phyloP scores from a whole-genome alignment of 2,888 invertebrate species.

The Carpatolechia fugitivella region DNA sequence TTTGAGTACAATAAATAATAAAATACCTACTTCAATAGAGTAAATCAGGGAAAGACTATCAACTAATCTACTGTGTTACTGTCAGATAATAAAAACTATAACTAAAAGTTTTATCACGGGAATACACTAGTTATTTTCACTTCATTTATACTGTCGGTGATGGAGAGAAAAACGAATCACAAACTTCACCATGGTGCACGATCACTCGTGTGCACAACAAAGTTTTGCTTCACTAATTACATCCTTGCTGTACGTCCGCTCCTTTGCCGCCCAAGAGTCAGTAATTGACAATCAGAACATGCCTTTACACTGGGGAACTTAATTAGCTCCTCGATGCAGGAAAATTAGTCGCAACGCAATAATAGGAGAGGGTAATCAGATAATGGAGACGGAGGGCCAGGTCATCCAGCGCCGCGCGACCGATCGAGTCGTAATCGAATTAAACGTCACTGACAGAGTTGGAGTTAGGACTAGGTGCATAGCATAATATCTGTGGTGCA shows the following conservation, averaged over 20 bases:
- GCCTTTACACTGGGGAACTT: slow-evolving; percentile 68
- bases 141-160: too few relatives aligned
- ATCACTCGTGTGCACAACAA: slow-evolving; percentile 27
- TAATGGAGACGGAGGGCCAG: slow-evolving; percentile 63
- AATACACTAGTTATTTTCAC: too few relatives aligned
- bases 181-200: not conserved
- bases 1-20: too few relatives aligned
- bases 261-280: slow-evolving; percentile 62
- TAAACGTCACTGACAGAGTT: slow-evolving; percentile 36
- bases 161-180: too few relatives aligned
- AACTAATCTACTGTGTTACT: too few relatives aligned
- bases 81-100: too few relatives aligned
- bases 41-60: too few relatives aligned
- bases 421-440: slow-evolving; percentile 60
- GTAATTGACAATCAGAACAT: slow-evolving; percentile 76
- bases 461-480: not conserved
- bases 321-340: slow-evolving; percentile 70
- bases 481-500: too few relatives aligned
- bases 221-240: slow-evolving; percentile 65
- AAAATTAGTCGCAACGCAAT: slow-evolving; percentile 73
- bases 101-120: too few relatives aligned
- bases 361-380: slow-evolving; percentile 68
- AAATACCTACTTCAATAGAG: too few relatives aligned
- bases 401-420: slow-evolving; percentile 52
- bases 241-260: slow-evolving; percentile 46